Percentiles rank a stretch among this genome's conserved stretches.
Conservation (phyloP, 2,797 vertebrate genomes). For the Trichosurus vulpecula region DNA sequence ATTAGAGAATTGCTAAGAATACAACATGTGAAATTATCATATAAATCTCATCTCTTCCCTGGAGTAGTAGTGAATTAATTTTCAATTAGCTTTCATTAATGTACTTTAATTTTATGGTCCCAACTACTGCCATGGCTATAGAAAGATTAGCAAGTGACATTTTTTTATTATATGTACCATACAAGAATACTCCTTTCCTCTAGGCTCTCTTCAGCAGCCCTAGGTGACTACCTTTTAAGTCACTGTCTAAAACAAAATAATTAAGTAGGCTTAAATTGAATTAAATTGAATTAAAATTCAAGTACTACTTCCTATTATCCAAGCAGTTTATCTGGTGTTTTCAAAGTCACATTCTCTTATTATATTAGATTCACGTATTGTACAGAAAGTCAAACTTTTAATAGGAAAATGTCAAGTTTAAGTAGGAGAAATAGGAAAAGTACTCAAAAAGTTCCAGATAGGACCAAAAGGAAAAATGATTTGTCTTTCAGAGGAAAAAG, state of each 20-base stretch:
- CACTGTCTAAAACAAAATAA: slow-evolving; percentile 40
- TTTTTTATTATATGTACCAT: neutral
- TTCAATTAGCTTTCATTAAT: slow-evolving; percentile 82
- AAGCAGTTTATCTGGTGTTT: slow-evolving; percentile 40
- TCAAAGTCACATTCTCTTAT: slow-evolving; percentile 40
- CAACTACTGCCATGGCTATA: slow-evolving; percentile 70
- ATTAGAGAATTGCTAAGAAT: slow-evolving; percentile 78
- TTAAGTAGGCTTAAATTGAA: too few relatives aligned
- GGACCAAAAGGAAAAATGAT: slow-evolving; percentile 14
- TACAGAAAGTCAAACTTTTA: slow-evolving; percentile 7
- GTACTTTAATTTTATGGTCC: slow-evolving; percentile 76
- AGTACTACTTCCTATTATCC: neutral
- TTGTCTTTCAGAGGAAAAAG: slow-evolving; percentile 10
- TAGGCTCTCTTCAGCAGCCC: slow-evolving; percentile 33
- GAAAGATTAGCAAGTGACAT: slow-evolving; percentile 70
- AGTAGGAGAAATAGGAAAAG: neutral
- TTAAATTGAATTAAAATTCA: slow-evolving; percentile 45
- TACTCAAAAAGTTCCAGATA: slow-evolving; percentile 1
- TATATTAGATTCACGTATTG: slow-evolving; percentile 30
- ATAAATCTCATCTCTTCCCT: slow-evolving; percentile 79
- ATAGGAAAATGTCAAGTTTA: slow-evolving; percentile 6
- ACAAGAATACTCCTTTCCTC: slow-evolving; percentile 24
- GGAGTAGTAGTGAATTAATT: slow-evolving; percentile 78
- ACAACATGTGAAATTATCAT: slow-evolving; percentile 61
- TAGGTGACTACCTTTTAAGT: slow-evolving; percentile 14